These are phyloP conservation scores for Aethina tumida DNA, from an alignment of 1,140 invertebrate species.

Conservation along the genomic window DNA sequence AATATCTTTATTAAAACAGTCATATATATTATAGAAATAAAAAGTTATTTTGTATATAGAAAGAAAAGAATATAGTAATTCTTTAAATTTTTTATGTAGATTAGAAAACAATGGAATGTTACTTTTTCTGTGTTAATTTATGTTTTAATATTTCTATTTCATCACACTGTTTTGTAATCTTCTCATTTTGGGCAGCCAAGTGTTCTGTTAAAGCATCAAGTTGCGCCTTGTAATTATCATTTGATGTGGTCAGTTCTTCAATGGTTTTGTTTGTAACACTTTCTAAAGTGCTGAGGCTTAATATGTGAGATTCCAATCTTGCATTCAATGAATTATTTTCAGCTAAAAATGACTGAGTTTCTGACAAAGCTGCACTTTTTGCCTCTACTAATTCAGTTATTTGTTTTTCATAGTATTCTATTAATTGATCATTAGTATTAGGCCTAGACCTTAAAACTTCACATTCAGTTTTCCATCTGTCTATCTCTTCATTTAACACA, in stretches of 20 bases:
- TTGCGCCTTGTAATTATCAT: conserved; percentile 78
- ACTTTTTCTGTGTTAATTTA: conserved; percentile 25
- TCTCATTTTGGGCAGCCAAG: conserved; percentile 84
- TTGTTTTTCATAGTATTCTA: conserved; percentile 32
- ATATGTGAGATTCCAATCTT: conserved; percentile 32
- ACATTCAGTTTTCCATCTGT: conserved; percentile 47
- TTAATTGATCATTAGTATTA: conserved; percentile 28
- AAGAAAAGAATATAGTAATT: too few relatives aligned
- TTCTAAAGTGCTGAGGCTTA: conserved; percentile 29
- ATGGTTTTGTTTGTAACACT: conserved; percentile 33
- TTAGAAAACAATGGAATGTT: too few relatives aligned
- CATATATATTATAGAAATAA: too few relatives aligned
- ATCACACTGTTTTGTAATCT: conserved; percentile 69
- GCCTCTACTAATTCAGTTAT: conserved; percentile 27
- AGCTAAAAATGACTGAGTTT: conserved; percentile 25
- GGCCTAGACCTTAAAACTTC: conserved; percentile 37
- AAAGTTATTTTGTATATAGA: too few relatives aligned
- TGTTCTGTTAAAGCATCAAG: conserved; percentile 86
- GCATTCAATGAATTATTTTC: conserved; percentile 30
- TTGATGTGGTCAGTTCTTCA: conserved; percentile 48
- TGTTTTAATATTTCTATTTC: conserved; percentile 46
- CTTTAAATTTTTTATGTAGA: too few relatives aligned
- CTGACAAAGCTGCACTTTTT: conserved; percentile 24
- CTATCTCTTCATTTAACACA: conserved; percentile 46
- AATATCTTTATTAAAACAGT: too few relatives aligned